Conservation (phyloP, 2,113 vertebrate genomes). For the Spermophilus dauricus region DNA sequence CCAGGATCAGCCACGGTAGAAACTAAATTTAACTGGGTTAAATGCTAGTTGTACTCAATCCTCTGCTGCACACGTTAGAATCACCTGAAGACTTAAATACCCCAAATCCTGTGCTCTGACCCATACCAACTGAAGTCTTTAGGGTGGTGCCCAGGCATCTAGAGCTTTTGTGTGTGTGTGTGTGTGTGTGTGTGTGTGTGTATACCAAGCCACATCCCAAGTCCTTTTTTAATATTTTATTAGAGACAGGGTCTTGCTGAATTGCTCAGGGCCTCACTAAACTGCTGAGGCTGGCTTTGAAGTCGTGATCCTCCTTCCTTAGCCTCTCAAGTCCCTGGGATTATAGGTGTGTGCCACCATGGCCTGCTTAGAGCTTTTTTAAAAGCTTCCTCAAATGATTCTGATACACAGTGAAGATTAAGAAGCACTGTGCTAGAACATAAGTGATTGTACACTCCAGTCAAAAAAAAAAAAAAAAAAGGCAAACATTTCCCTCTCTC, state of each 20-base stretch:
- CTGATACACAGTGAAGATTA: background rate
- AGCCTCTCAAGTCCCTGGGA: no score
- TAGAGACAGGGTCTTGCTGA: no score
- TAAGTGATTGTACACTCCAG: background rate
- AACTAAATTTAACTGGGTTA: background rate
- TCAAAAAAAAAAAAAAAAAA: background rate
- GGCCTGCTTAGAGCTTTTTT: background rate
- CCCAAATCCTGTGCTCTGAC: background rate
- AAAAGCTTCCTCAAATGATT: background rate
- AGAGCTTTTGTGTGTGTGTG: background rate
- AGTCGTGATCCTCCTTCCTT: no score
- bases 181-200: no score
- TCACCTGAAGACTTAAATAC: background rate
- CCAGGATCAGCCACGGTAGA: background rate
- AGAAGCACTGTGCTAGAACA: background rate
- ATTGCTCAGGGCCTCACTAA: no score
- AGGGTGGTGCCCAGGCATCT: background rate
- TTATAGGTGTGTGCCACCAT: no score
- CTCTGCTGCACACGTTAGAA: background rate
- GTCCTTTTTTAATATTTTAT: no score
- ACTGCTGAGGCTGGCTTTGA: no score
- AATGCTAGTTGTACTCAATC: background rate
- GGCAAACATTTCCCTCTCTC: background rate
- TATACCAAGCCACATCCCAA: no score
- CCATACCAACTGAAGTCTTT: background rate